Conservation (phyloP, 2,113 vertebrate genomes). For the Microcebus griseorufus region DNA sequence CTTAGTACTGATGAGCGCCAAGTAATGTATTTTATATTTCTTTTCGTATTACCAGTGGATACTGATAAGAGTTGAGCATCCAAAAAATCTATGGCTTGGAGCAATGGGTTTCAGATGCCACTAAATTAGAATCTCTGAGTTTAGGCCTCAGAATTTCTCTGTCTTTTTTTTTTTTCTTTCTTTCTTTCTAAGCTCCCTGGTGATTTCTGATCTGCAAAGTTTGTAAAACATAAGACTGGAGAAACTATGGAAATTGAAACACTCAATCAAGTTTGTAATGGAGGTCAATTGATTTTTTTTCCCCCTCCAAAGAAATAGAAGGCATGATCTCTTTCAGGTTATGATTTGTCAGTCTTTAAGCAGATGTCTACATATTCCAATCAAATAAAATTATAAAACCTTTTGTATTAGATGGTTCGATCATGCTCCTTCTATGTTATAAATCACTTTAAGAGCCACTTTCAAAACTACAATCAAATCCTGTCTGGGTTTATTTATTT, state of each 20-base stretch:
- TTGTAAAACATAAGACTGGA: neutral
- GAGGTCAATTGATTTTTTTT: neutral
- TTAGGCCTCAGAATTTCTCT: neutral
- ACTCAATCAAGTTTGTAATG: neutral
- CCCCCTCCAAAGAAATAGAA: neutral
- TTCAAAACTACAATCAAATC: constrained; percentile 27
- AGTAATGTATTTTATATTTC: neutral
- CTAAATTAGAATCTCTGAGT: neutral
- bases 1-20: neutral
- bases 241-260: neutral
- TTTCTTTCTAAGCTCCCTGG: neutral
- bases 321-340: neutral
- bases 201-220: constrained; percentile 11
- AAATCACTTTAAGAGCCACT: constrained; percentile 16
- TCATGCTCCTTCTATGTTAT: constrained; percentile 43
- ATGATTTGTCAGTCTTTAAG: constrained; percentile 16
- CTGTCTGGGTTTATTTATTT: constrained; percentile 2
- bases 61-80: neutral
- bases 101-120: neutral
- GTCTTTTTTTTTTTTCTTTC: no score
- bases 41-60: neutral
- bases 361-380: neutral
- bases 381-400: constrained; percentile 19
- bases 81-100: neutral
- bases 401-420: constrained; percentile 37